Percentiles rank a stretch among this genome's conserved stretches.
phyloP scores from a whole-genome alignment of 2,888 invertebrate species.

The Trachelus troglodyta region DNA sequence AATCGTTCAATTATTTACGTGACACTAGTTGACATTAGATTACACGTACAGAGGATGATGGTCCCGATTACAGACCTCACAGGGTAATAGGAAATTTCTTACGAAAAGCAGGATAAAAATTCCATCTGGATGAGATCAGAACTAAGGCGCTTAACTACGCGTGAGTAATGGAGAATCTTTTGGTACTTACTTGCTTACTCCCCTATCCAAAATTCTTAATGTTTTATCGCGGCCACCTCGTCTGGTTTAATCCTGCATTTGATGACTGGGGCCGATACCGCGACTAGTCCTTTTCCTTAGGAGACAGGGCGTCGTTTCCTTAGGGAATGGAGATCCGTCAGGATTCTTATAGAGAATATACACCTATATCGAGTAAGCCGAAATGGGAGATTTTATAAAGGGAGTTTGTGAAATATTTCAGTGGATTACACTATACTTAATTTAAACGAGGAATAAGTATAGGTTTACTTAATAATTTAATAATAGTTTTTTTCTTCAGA shows the following conservation, averaged over 20 bases:
- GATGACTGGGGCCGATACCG: conserved; percentile 27
- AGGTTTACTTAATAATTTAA: neutral
- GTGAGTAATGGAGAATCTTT: conserved; percentile 36
- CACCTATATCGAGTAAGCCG: neutral
- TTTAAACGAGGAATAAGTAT: neutral
- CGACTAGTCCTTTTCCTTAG: neutral
- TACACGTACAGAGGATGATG: neutral
- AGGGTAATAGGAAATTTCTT: neutral
- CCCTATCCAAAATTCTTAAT: conserved; percentile 29
- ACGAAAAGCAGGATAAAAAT: conserved; percentile 25
- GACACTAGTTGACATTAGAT: neutral
- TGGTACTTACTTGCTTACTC: conserved; percentile 31
- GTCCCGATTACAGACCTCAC: neutral
- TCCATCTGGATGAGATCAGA: conserved; percentile 31
- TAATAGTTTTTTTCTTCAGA: neutral
- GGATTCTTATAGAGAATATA: neutral
- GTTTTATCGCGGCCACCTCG: conserved; percentile 33
- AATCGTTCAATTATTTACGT: neutral
- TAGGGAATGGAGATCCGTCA: neutral
- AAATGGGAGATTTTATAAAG: neutral
- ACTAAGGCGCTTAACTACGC: conserved; percentile 40
- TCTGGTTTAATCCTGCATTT: conserved; percentile 37
- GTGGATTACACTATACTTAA: neutral
- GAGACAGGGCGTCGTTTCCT: neutral
- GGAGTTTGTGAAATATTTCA: neutral